Evolutionary conservation across 2,113 vertebrate genomes (phyloP).

Genomic region (Mus pahari): DNA sequence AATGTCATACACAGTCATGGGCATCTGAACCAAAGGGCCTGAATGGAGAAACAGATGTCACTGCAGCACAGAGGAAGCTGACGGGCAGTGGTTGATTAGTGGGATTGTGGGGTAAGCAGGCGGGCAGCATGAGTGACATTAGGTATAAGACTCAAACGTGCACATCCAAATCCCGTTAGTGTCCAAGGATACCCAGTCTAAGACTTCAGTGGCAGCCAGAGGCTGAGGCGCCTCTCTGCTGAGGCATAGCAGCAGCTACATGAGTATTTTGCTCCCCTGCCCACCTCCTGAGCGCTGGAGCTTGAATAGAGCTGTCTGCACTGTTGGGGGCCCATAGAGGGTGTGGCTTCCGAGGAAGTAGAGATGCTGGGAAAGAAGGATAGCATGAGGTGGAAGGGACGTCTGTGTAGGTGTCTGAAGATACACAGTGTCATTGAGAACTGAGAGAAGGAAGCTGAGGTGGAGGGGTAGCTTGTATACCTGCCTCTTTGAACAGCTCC

Average conservation of each 20-base stretch:
- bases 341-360: neutral
- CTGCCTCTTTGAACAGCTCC: neutral
- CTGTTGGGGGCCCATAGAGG: neutral
- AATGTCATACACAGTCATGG: neutral
- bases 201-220: neutral
- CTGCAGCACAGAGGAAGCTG: neutral
- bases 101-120: neutral
- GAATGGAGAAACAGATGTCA: neutral
- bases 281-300: neutral
- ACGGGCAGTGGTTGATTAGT: neutral
- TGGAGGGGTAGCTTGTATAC: neutral
- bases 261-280: neutral
- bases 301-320: neutral
- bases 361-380: too few species aligned
- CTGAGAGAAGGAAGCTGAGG: neutral
- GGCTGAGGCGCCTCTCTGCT: neutral
- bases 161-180: neutral
- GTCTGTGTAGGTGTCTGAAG: neutral
- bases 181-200: neutral
- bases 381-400: neutral
- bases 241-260: neutral
- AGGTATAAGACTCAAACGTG: fast-evolving
- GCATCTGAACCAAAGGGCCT: neutral
- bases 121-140: fast-evolving
- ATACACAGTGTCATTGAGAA: neutral